Percentiles rank a stretch among this genome's conserved stretches.
These are phyloP conservation scores for Drosophila suzukii DNA, from an alignment of 1,140 invertebrate genomes.

Conservation along the genomic window DNA sequence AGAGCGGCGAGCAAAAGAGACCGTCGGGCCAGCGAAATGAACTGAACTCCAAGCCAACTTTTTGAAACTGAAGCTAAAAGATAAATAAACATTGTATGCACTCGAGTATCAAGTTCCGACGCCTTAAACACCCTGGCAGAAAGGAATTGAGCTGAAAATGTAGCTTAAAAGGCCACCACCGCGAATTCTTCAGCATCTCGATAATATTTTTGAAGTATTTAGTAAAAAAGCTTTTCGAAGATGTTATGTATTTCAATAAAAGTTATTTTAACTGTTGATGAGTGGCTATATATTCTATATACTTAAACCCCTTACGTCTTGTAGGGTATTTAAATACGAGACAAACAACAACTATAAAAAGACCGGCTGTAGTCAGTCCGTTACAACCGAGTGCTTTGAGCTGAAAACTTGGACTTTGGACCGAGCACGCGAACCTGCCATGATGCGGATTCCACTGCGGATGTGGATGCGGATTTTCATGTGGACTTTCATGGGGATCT, in stretches of 20 bases:
- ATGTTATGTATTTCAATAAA: too few species aligned
- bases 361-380: slow-evolving; percentile 20
- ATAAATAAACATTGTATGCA: slow-evolving; percentile 34
- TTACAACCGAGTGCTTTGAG: slow-evolving; percentile 55
- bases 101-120: too few species aligned
- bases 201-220: too few species aligned
- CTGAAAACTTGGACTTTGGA: slow-evolving; percentile 52
- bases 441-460: slow-evolving; percentile 33
- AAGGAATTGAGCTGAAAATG: too few species aligned
- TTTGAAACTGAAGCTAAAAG: slow-evolving; percentile 42
- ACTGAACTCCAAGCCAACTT: slow-evolving; percentile 44
- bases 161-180: too few species aligned
- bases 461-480: slow-evolving; percentile 29
- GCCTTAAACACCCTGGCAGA: neutral
- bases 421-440: slow-evolving; percentile 54
- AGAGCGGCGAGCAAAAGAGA: slow-evolving; percentile 8
- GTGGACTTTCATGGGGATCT: slow-evolving; percentile 22
- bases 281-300: too few species aligned
- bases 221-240: too few species aligned
- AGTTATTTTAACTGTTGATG: too few species aligned
- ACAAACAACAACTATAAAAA: neutral
- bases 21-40: slow-evolving; percentile 20
- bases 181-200: neutral
- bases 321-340: slow-evolving; percentile 13
- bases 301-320: too few species aligned